phyloP scores from a whole-genome alignment of 1,140 invertebrate species.

The Neotoxoptera formosana region DNA sequence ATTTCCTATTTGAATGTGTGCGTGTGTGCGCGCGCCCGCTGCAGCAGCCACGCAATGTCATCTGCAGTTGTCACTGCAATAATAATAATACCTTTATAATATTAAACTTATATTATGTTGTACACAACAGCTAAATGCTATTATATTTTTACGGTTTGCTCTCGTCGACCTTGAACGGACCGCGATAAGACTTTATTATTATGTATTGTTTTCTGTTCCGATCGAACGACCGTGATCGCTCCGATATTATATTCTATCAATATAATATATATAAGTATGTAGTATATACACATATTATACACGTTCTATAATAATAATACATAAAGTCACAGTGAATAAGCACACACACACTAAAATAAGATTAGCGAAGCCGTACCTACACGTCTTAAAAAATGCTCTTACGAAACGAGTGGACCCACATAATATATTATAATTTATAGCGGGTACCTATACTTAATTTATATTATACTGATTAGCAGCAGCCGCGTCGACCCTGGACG shows the following conservation, averaged over 20 bases:
- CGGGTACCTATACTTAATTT: neutral
- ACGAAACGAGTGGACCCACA: neutral
- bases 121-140: neutral
- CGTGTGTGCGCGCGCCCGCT: neutral
- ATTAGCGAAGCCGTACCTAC: slow-evolving; percentile 17
- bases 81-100: neutral
- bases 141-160: slow-evolving; percentile 3
- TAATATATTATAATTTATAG: too few species aligned
- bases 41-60: neutral
- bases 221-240: slow-evolving; percentile 39
- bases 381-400: neutral
- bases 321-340: neutral
- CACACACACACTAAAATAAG: neutral
- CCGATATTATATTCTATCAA: neutral
- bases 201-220: slow-evolving; percentile 38
- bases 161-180: neutral
- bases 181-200: neutral
- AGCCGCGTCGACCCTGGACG: neutral
- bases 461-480: neutral
- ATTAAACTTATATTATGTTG: too few species aligned
- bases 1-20: neutral
- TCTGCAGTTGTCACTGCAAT: neutral
- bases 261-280: too few species aligned
- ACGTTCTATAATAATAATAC: neutral
- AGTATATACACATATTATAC: neutral